phyloP scores from a whole-genome alignment of 2,888 invertebrate species.

The Tyria jacobaeae region DNA sequence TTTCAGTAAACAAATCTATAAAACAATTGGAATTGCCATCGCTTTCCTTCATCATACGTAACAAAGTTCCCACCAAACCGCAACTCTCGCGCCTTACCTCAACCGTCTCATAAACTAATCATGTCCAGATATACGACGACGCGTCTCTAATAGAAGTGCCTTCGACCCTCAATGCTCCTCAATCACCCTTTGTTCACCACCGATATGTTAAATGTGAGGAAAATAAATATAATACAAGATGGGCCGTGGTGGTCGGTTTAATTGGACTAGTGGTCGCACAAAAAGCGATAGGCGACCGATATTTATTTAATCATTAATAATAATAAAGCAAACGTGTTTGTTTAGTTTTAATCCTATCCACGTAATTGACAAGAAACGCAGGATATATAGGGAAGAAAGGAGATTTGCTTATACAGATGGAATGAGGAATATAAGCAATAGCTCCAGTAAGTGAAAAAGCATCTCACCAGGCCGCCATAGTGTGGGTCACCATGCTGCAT shows the following conservation, averaged over 20 bases:
- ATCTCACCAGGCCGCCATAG: too few species aligned
- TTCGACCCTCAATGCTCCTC: constrained; percentile 46
- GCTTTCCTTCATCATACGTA: constrained; percentile 16
- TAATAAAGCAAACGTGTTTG: too few species aligned
- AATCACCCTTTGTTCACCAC: constrained; percentile 63
- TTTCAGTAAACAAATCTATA: neutral
- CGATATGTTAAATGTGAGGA: neutral
- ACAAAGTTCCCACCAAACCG: constrained; percentile 23
- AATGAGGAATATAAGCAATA: too few species aligned
- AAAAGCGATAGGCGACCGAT: neutral
- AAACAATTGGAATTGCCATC: neutral
- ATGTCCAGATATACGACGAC: constrained; percentile 64
- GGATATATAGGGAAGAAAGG: too few species aligned
- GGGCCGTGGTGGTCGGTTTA: constrained; percentile 1
- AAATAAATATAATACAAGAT: constrained; percentile 5
- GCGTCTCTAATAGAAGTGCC: constrained; percentile 54
- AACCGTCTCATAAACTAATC: constrained; percentile 73
- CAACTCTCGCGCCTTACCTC: constrained; percentile 46
- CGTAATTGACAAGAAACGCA: too few species aligned
- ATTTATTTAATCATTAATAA: neutral
- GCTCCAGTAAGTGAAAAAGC: too few species aligned
- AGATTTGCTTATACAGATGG: too few species aligned
- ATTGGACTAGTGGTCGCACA: neutral
- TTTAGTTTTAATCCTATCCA: too few species aligned
- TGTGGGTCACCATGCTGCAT: too few species aligned